These are phyloP conservation scores for Phalacrocorax pelagicus DNA, from an alignment of 2,113 vertebrate species.

Conservation along the genomic window DNA sequence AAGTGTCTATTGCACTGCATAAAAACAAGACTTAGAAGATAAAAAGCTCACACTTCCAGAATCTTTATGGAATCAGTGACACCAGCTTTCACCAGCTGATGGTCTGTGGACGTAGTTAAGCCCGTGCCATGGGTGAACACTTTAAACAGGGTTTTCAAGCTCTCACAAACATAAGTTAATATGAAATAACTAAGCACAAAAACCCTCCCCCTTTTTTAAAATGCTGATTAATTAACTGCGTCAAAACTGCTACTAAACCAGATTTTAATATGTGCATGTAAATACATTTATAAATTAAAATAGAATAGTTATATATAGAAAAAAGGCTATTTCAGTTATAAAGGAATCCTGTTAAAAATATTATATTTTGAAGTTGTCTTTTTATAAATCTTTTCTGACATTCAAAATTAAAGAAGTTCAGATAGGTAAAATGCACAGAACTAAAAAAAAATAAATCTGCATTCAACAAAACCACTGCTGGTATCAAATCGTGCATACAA, in stretches of 20 bases:
- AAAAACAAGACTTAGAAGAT: background rate
- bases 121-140: background rate
- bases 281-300: background rate
- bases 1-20: background rate
- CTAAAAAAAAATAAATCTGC: background rate
- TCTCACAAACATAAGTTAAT: background rate
- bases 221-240: background rate
- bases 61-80: background rate
- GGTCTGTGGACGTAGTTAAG: background rate
- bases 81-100: background rate
- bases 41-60: background rate
- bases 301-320: background rate
- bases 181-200: background rate
- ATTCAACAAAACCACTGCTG: background rate
- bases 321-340: background rate
- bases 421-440: background rate
- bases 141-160: background rate
- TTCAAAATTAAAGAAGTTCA: background rate
- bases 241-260: background rate
- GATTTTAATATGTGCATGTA: background rate
- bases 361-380: background rate
- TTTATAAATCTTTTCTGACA: background rate
- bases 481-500: rapidly evolving
- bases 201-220: background rate
- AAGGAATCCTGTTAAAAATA: background rate